Conservation (phyloP, 2,797 vertebrate genomes). For the Sebastes dallii region DNA sequence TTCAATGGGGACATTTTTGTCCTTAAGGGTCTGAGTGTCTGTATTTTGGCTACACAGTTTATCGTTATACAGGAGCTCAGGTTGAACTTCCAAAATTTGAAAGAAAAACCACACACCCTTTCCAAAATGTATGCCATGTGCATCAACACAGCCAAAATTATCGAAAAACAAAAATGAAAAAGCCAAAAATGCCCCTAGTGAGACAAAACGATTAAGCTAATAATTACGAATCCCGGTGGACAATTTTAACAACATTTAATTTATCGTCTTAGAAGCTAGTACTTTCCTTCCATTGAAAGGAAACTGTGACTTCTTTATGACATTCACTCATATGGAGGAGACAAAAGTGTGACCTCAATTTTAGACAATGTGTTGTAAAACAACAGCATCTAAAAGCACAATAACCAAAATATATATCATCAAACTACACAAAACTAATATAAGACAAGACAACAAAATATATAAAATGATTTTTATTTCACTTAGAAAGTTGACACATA, state of each 20-base stretch:
- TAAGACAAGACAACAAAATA: background rate
- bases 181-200: too few species aligned
- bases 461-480: constrained; percentile 38
- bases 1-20: background rate
- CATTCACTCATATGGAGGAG: background rate
- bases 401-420: background rate
- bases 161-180: background rate
- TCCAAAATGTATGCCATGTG: background rate
- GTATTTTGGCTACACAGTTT: background rate
- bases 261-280: background rate
- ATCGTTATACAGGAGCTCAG: background rate
- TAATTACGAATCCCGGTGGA: background rate
- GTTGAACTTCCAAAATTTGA: background rate
- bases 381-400: background rate
- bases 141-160: background rate
- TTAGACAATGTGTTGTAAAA: background rate
- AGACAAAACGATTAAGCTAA: fast-evolving
- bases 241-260: background rate
- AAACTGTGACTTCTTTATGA: background rate
- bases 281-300: background rate
- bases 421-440: background rate
- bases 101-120: background rate
- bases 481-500: background rate
- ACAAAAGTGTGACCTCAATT: background rate
- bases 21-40: background rate